phyloP scores from a whole-genome alignment of 2,113 vertebrate genomes.

The Salminus brasiliensis region DNA sequence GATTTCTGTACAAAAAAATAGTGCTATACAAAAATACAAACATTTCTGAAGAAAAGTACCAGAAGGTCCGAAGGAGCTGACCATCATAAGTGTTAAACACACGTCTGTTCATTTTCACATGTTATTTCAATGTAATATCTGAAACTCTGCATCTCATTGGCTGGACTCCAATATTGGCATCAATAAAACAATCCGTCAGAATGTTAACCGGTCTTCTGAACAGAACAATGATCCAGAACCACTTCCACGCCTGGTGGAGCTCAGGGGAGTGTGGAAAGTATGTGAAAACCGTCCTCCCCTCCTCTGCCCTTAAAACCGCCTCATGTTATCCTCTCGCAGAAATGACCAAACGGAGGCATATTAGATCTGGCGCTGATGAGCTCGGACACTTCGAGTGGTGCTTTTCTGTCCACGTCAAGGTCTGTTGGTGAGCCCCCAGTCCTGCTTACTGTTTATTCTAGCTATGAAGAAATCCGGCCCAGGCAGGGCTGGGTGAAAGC shows the following conservation, averaged over 20 bases:
- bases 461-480: background rate
- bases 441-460: background rate
- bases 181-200: background rate
- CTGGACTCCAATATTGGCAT: background rate
- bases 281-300: constrained; percentile 31
- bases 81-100: no score
- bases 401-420: background rate
- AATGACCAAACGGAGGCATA: constrained; percentile 4
- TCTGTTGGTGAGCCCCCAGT: background rate
- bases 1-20: no score
- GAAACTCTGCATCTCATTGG: background rate
- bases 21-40: no score
- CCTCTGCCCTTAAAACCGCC: background rate
- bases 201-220: background rate
- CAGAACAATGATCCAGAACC: background rate
- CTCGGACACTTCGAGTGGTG: background rate
- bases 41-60: no score
- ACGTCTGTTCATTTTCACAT: background rate
- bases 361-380: background rate
- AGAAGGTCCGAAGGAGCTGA: no score
- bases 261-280: constrained; percentile 43
- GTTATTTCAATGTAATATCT: background rate
- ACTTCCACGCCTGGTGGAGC: constrained; percentile 22
- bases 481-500: constrained; percentile 1
- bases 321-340: constrained; percentile 17